Conservation (phyloP, 2,113 vertebrate species). For the Chamaetylas fuelleborni region DNA sequence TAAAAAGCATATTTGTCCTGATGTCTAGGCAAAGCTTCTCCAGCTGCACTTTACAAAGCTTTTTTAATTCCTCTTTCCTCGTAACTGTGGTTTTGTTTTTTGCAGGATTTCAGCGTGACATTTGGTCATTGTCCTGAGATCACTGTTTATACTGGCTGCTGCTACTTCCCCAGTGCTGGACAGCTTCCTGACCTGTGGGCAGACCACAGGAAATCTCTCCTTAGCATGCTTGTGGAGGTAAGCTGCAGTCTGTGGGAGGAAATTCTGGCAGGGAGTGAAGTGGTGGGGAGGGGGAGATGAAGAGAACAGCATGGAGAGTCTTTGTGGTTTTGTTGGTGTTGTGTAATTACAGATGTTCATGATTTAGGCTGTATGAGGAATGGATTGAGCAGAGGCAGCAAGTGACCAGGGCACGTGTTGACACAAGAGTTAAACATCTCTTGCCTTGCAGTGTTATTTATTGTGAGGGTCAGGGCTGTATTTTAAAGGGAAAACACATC, state of each 20-base stretch:
- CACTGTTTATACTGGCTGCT: slow-evolving; percentile 94
- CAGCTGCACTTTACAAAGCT: not conserved
- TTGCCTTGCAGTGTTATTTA: not conserved
- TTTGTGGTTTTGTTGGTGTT: not conserved
- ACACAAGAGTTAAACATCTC: not conserved
- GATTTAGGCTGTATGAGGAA: not conserved
- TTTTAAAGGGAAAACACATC: not conserved
- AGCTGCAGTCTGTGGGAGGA: slow-evolving; percentile 28
- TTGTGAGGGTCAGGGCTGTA: not conserved
- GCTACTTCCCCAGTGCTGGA: slow-evolving; percentile 85
- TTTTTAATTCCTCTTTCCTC: not conserved
- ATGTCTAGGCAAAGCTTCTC: not conserved
- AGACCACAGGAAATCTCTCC: slow-evolving; percentile 91
- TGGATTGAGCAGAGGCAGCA: not conserved
- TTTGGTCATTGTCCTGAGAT: slow-evolving; percentile 96
- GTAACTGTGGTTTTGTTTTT: slow-evolving; percentile 5
- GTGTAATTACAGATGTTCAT: not conserved
- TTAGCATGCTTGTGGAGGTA: slow-evolving; percentile 97
- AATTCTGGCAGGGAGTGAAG: not conserved
- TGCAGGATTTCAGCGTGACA: slow-evolving; percentile 90
- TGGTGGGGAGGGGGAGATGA: not conserved
- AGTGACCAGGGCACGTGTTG: not conserved
- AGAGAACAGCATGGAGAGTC: not conserved
- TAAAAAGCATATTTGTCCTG: not conserved
- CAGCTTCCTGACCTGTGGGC: slow-evolving; percentile 87